Percentiles rank a stretch among this genome's conserved stretches.
Evolutionary conservation across 23 tunicate species (phyloP).

Genomic region (Ciona savignyi): DNA sequence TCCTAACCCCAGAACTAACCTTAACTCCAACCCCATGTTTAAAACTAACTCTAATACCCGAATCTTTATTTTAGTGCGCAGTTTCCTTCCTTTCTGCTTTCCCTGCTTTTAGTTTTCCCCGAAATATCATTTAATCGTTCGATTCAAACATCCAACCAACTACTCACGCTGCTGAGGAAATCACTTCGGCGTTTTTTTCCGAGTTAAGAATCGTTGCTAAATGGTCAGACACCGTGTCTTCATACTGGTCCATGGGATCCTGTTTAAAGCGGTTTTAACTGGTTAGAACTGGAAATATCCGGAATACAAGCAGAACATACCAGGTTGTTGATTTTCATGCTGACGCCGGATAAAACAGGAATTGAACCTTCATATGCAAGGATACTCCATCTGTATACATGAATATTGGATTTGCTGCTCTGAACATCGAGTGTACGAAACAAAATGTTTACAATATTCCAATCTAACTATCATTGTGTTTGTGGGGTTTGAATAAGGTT

Average conservation of each 20-base stretch:
- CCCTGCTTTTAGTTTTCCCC: too few relatives aligned
- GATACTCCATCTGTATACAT: not conserved
- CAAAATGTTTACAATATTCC: not conserved
- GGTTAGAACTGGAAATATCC: not conserved
- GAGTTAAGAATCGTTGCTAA: slow-evolving; percentile 72
- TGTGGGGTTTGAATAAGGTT: too few relatives aligned
- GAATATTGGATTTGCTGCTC: too few relatives aligned
- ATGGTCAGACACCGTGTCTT: slow-evolving; percentile 75
- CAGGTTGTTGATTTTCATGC: not conserved
- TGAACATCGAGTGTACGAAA: not conserved
- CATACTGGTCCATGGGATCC: slow-evolving; percentile 64
- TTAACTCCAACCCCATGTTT: too few relatives aligned
- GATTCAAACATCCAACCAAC: too few relatives aligned
- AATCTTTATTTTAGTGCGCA: too few relatives aligned
- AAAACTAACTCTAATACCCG: too few relatives aligned
- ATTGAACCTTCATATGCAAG: not conserved
- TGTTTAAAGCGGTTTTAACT: not conserved
- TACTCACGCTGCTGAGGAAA: slow-evolving; percentile 81
- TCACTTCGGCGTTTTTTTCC: slow-evolving; percentile 54
- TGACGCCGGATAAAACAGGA: not conserved
- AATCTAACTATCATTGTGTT: too few relatives aligned
- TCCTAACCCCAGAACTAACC: too few relatives aligned
- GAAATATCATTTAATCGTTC: too few relatives aligned
- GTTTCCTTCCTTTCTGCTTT: too few relatives aligned
- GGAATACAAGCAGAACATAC: not conserved